Conservation (phyloP, 2,113 vertebrate genomes). For the Nibea albiflora region DNA sequence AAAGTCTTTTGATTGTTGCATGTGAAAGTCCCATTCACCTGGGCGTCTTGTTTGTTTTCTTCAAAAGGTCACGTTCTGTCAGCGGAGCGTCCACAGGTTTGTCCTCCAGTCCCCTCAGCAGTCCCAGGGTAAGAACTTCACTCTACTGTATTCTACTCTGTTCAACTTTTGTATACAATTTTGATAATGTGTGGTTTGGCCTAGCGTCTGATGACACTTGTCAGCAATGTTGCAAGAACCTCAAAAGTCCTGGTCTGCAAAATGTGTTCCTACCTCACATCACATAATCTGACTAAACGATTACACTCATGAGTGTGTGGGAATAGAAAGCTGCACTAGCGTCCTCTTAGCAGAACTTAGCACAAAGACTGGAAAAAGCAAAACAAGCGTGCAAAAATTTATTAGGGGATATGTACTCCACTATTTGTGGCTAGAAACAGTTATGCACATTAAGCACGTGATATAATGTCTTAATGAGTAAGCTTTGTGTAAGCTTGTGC, state of each 20-base stretch:
- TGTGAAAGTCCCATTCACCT: neutral
- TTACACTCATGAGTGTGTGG: neutral
- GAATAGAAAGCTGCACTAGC: neutral
- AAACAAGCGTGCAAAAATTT: no score
- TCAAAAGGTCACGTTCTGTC: slow-evolving; percentile 90
- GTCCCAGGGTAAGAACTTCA: slow-evolving; percentile 88
- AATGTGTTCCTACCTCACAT: neutral
- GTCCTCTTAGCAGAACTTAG: no score
- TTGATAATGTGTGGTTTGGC: neutral
- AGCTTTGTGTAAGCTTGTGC: no score
- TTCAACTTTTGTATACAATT: neutral
- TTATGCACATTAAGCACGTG: no score
- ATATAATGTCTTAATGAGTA: no score
- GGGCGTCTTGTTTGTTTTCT: neutral
- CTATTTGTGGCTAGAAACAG: no score
- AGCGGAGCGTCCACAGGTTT: slow-evolving; percentile 92
- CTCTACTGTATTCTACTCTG: neutral
- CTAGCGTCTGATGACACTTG: neutral
- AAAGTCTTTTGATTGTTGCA: neutral
- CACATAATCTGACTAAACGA: slow-evolving; percentile 12
- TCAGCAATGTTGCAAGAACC: neutral
- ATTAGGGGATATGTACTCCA: no score
- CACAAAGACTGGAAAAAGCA: no score
- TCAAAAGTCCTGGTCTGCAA: neutral
- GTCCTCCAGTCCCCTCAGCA: slow-evolving; percentile 93